A percentile compares a stretch with the other conserved stretches of the same genome.
These are phyloP conservation scores for Tetragonula carbonaria DNA, from an alignment of 2,888 invertebrate genomes.

Conservation along the genomic window DNA sequence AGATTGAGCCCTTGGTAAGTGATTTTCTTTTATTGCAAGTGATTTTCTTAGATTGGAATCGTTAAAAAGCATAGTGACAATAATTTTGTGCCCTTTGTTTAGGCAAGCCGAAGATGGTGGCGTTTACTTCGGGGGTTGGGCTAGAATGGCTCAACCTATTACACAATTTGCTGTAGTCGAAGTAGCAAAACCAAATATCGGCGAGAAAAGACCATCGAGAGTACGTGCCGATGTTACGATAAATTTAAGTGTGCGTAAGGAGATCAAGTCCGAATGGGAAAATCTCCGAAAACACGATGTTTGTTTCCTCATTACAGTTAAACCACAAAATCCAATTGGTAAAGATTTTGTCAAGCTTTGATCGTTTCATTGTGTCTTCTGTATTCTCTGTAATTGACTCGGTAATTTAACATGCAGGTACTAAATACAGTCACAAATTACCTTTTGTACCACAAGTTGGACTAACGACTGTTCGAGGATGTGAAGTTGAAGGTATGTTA, in stretches of 20 bases:
- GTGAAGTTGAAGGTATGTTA: conserved; percentile 99
- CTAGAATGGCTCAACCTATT: conserved; percentile 98
- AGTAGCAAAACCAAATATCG: conserved; percentile 95
- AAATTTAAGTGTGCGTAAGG: conserved; percentile 94
- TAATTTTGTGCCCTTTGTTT: conserved; percentile 1
- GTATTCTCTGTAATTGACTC: conserved; percentile 64
- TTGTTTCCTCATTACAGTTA: conserved; percentile 96
- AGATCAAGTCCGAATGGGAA: conserved; percentile 99
- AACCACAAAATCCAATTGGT: conserved; percentile 93
- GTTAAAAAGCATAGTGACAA: neutral
- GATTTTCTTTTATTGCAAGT: conserved; percentile 38
- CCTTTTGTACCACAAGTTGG: conserved; percentile 97
- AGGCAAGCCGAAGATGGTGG: conserved; percentile 94
- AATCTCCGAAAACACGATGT: conserved; percentile 98
- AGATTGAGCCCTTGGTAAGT: conserved; percentile 92
- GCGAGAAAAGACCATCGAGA: conserved; percentile 97
- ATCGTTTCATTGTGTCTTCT: conserved; percentile 62
- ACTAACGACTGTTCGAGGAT: conserved; percentile 95
- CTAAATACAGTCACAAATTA: conserved; percentile 91
- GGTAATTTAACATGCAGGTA: conserved; percentile 84
- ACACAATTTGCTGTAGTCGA: conserved; percentile 97
- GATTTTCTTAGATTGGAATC: conserved; percentile 2
- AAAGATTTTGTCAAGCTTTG: conserved; percentile 75
- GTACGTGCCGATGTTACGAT: conserved; percentile 98
- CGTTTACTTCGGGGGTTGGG: conserved; percentile 98